These are phyloP conservation scores for Drosophila tsacasi DNA, from an alignment of 1,140 invertebrate genomes.

Conservation along the genomic window DNA sequence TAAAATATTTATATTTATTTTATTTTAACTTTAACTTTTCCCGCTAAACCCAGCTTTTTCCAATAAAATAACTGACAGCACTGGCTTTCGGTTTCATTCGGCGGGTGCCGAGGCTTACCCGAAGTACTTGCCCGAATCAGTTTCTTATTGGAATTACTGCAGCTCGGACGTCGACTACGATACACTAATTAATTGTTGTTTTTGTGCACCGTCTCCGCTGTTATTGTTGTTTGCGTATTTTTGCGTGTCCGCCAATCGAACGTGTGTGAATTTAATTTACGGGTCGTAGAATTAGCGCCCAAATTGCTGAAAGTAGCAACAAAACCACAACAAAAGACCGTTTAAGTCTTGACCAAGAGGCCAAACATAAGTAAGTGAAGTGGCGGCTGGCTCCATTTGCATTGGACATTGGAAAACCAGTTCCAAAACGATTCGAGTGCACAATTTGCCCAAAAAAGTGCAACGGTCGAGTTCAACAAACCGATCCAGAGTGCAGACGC, in stretches of 20 bases:
- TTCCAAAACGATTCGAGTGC: conserved; percentile 58
- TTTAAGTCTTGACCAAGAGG: conserved; percentile 58
- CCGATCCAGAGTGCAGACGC: conserved; percentile 28
- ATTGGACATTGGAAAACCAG: conserved; percentile 58
- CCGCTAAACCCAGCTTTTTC: neutral
- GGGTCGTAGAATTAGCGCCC: conserved; percentile 50
- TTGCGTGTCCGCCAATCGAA: conserved; percentile 52
- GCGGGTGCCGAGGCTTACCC: conserved; percentile 3
- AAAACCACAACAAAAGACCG: conserved; percentile 30
- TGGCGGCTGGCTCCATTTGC: conserved; percentile 50
- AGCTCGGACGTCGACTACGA: conserved; percentile 35
- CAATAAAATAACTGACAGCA: neutral
- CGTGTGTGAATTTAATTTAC: conserved; percentile 69
- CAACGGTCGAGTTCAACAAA: conserved; percentile 69
- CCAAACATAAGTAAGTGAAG: conserved; percentile 19
- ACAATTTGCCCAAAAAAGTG: conserved; percentile 59
- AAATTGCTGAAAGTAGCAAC: conserved; percentile 10
- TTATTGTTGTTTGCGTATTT: conserved; percentile 45
- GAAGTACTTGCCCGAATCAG: conserved; percentile 41
- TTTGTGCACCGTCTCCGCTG: conserved; percentile 25
- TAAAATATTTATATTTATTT: no score
- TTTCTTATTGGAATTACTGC: conserved; percentile 42
- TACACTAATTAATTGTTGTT: conserved; percentile 15
- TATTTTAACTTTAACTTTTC: neutral
- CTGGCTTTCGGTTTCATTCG: conserved; percentile 35